Evolutionary conservation across 2,888 invertebrate genomes (phyloP), one percentile per base, ranked within the genome.

Genomic region (Drosophila parthenogenetica): DNA sequence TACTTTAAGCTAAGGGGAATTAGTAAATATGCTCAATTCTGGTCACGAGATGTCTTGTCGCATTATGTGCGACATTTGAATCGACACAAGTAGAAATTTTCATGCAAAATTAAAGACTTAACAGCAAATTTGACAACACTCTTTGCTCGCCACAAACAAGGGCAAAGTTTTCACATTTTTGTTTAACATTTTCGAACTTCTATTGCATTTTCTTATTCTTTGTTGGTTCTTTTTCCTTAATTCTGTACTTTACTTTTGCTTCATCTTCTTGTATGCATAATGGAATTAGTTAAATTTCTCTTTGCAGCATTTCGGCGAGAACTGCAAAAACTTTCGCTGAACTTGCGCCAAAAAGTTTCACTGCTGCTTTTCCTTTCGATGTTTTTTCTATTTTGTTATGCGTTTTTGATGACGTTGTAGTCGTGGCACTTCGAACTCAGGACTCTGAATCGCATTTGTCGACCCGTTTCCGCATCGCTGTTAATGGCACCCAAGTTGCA

Each of bases 161-260:
- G 83, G 78, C 80, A 87, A 87, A 84, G 86, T 84, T 84, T 84
- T 82, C 69, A 63, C 87, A 87, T 84, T 84, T 85, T 84, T 87
- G 83, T 73, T 85, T 68, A 85, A 84, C 77, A 84, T 79, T 85
- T 82, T 76, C 54, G 17, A 70, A 86, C 73, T 83, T 61, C 42
- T 45, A 37, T 68, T 25, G 22, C 48, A 32, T 66, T 50, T 22
- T 25, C 29, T 29, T 29, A 5, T 25, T 29, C 3, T 29, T 8
- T 29, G 7, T 29, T 25, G 7, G 11, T 35, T 22, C 22, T 17
- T 10, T 32, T 14, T 53, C 39, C 19, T 59, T 48, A 35, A 42
- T 32, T 13, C 7, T 40, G 14, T 42, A 40, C 42, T 57, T 54
- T 45, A 8, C 40, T 35, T 46, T 17, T 58, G 35, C 17, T 48